phyloP scores from a whole-genome alignment of 2,888 invertebrate genomes.

The Ochropacha duplaris region DNA sequence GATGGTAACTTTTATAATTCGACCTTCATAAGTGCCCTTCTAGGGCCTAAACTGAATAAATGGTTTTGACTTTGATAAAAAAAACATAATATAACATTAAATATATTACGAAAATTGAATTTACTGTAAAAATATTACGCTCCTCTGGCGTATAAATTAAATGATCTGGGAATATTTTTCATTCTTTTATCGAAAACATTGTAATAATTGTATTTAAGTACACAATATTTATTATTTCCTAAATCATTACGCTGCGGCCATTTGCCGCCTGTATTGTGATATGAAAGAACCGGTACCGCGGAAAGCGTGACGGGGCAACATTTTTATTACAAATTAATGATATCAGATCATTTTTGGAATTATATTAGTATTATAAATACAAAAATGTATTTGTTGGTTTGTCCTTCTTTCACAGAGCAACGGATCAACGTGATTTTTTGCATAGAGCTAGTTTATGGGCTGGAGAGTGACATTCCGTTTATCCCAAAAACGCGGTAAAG shows the following conservation, averaged over 20 bases:
- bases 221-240: conserved; percentile 14
- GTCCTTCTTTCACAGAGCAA: too few species aligned
- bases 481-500: too few species aligned
- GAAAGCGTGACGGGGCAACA: conserved; percentile 67
- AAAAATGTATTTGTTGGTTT: too few species aligned
- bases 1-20: too few species aligned
- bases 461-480: too few species aligned
- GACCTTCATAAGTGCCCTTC: too few species aligned
- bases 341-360: conserved; percentile 58
- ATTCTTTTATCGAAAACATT: too few species aligned
- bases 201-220: too few species aligned
- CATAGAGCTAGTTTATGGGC: too few species aligned
- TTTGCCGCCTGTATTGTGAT: conserved; percentile 40
- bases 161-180: conserved; percentile 10
- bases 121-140: conserved; percentile 46
- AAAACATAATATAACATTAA: conserved; percentile 58
- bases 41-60: too few species aligned
- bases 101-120: conserved; percentile 69
- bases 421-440: too few species aligned
- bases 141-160: conserved; percentile 23
- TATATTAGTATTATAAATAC: conserved; percentile 64
- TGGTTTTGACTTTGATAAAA: too few species aligned
- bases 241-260: conserved; percentile 31
- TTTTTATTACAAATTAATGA: conserved; percentile 72
- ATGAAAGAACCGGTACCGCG: conserved; percentile 53